A percentile compares a stretch with the other conserved stretches of the same genome.
Evolutionary conservation across 2,888 invertebrate species (phyloP).

Genomic region (Luperina nickerlii): DNA sequence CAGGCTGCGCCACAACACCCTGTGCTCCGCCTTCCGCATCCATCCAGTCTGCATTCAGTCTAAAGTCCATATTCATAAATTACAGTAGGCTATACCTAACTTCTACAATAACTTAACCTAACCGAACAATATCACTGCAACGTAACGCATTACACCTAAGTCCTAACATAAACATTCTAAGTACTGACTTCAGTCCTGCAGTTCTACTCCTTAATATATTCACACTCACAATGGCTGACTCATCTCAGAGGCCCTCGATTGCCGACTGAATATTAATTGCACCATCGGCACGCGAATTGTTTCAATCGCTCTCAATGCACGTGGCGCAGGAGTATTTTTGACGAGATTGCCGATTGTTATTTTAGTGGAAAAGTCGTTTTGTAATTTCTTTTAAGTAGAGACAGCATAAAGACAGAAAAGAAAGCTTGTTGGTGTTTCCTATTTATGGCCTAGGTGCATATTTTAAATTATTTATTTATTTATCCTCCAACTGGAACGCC

Average conservation of each 20-base stretch:
- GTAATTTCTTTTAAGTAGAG: too few species aligned
- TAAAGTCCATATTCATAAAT: neutral
- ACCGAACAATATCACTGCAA: slow-evolving; percentile 1
- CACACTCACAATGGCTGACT: slow-evolving; percentile 53
- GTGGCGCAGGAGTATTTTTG: slow-evolving; percentile 18
- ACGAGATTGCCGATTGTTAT: slow-evolving; percentile 13
- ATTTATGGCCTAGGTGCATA: neutral
- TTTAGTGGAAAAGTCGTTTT: neutral
- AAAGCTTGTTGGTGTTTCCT: neutral
- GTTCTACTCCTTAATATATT: slow-evolving; percentile 34
- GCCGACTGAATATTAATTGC: slow-evolving; percentile 63
- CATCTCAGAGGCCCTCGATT: slow-evolving; percentile 48
- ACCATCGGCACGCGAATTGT: slow-evolving; percentile 50
- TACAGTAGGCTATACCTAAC: neutral
- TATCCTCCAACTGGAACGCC: neutral
- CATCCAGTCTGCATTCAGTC: neutral
- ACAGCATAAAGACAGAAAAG: too few species aligned
- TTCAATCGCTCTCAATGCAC: slow-evolving; percentile 40
- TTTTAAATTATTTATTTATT: neutral
- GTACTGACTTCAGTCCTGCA: slow-evolving; percentile 4
- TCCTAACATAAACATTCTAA: neutral
- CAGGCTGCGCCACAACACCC: neutral
- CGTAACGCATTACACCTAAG: slow-evolving; percentile 1
- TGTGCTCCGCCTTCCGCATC: neutral
- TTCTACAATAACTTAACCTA: neutral